phyloP scores from a whole-genome alignment of 2,888 invertebrate species.

The Antitype chi region DNA sequence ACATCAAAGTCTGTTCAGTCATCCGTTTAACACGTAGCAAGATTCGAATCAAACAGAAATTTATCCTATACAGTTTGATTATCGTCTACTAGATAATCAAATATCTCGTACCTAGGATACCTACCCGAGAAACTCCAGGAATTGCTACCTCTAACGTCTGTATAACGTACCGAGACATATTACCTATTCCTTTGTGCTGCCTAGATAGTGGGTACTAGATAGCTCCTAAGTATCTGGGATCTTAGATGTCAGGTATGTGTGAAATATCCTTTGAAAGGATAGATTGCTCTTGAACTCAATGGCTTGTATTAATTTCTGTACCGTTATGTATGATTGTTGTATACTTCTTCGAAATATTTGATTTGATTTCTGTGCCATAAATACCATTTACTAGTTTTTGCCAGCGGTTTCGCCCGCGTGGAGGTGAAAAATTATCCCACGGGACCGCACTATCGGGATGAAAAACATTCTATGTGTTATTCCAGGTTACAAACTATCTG shows the following conservation, averaged over 20 bases:
- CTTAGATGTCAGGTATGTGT: slow-evolving; percentile 12
- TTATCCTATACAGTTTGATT: slow-evolving; percentile 8
- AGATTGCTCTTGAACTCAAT: slow-evolving; percentile 1
- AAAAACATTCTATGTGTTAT: too few relatives aligned
- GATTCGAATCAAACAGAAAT: slow-evolving; percentile 18
- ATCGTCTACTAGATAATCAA: slow-evolving; percentile 22
- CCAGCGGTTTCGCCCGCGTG: too few relatives aligned
- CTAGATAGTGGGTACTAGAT: background rate
- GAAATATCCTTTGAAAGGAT: slow-evolving; percentile 3
- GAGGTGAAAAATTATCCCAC: too few relatives aligned
- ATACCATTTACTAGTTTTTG: too few relatives aligned
- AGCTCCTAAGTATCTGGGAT: slow-evolving; percentile 1
- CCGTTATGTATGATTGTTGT: too few relatives aligned
- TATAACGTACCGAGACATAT: slow-evolving; percentile 10
- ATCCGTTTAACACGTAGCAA: slow-evolving; percentile 4
- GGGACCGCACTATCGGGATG: too few relatives aligned
- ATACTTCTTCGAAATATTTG: too few relatives aligned
- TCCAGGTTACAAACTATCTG: too few relatives aligned
- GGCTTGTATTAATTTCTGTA: background rate
- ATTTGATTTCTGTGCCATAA: too few relatives aligned
- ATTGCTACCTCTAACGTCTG: background rate
- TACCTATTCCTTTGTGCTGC: slow-evolving; percentile 26
- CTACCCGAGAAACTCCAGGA: slow-evolving; percentile 19
- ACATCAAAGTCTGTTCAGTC: slow-evolving; percentile 15
- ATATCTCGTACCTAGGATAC: slow-evolving; percentile 1